Evolutionary conservation across 2,797 vertebrate genomes (phyloP), one percentile per base, ranked within the genome.

Genomic region (Malacoraja senta): DNA sequence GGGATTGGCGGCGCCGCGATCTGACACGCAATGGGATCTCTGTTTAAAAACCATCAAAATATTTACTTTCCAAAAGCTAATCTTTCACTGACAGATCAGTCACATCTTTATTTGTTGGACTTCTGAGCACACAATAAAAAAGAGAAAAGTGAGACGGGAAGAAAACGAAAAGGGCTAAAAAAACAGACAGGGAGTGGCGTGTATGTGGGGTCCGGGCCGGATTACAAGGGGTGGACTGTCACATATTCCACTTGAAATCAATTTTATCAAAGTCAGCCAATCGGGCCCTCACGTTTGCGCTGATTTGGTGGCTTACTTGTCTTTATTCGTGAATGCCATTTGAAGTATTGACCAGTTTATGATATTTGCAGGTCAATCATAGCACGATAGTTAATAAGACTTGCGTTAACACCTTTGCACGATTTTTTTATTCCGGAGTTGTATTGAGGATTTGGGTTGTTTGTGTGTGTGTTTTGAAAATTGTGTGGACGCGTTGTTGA

Each of bases 121-220:
- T 21, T 93, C 81, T 53, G 81, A 44, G 68, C 65, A 26, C n/a
- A 81, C n/a, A 81, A 68, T 53, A 44, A 71, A 6, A 15, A 24
- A 90, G 29, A 65, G 61, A 32, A 91, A 78, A 78, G 77, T 32
- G 77, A 32, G n/a, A 35, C n/a, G 8, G 61, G 65, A 35, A 88
- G 63, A 68, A 63, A 93, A 32, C 4, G 53, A 77, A n/a, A 95
- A 95, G 95, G 93, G 95, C 95, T 96, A 96, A 94, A 94, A 95
- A 38, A 72, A 71, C 2, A 19, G 13, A 19, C 4, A 4, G 71
- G 7, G 24, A 26, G 21, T 21, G 71, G 71, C 1, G 71, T 74
- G 71, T 74, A 24, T 21, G 21, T 19, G 71, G 21, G 21, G 6
- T 74, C 19, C 24, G 71, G 17, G 38, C 8, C 1, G 2, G 6